Evolutionary conservation across 2,888 invertebrate species (phyloP).

Genomic region (Phortica magna): DNA sequence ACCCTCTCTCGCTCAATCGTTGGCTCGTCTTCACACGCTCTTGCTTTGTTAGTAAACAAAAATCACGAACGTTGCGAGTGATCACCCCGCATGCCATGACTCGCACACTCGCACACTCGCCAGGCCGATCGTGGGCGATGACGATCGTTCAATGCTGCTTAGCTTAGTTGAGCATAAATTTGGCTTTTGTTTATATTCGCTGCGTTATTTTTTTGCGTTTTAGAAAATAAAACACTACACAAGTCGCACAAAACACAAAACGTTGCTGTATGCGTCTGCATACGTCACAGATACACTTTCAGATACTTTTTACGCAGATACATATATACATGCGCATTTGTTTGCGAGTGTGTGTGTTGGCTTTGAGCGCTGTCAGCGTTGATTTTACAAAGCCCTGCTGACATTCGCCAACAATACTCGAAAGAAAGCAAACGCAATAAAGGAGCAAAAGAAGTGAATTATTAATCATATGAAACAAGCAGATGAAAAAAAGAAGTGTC

Average conservation of each 20-base stretch:
- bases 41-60: constrained; percentile 67
- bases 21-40: neutral
- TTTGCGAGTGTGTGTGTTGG: neutral
- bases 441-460: constrained; percentile 35
- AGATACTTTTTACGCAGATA: neutral
- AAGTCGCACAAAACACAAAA: neutral
- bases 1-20: neutral
- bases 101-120: constrained; percentile 33
- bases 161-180: constrained; percentile 7
- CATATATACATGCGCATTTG: neutral
- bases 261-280: constrained; percentile 2
- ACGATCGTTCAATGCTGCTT: constrained; percentile 60
- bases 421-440: constrained; percentile 68
- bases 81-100: constrained; percentile 49
- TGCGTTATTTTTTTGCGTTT: constrained; percentile 65
- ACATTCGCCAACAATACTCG: constrained; percentile 69
- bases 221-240: constrained; percentile 65
- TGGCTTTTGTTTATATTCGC: constrained; percentile 54
- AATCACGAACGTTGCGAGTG: constrained; percentile 64
- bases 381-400: constrained; percentile 44
- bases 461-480: constrained; percentile 23
- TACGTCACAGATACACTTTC: neutral
- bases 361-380: constrained; percentile 9
- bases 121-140: constrained; percentile 37
- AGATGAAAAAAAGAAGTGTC: constrained; percentile 21